phyloP scores from a whole-genome alignment of 2,113 vertebrate species.

The Oryzias woworae region DNA sequence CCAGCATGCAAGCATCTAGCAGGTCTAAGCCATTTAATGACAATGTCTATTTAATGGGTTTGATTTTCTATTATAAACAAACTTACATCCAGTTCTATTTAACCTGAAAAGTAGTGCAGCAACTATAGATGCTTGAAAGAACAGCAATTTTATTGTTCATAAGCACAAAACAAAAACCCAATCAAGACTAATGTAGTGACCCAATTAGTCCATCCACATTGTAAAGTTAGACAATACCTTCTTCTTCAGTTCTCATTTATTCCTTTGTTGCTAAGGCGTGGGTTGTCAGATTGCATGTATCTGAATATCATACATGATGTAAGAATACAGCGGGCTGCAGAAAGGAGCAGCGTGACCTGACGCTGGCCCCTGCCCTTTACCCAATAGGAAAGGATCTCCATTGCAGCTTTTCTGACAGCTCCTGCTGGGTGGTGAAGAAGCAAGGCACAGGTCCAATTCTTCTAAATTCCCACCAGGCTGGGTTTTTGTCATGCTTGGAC shows the following conservation, averaged over 20 bases:
- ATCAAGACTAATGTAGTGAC: conserved; percentile 10
- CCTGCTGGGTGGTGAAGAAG: conserved; percentile 56
- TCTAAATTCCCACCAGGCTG: conserved; percentile 45
- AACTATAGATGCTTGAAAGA: background rate
- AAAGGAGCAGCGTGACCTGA: conserved; percentile 51
- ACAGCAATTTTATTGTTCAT: conserved; percentile 8
- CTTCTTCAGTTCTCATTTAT: conserved; percentile 8
- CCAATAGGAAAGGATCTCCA: conserved; percentile 50
- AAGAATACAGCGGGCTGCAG: conserved; percentile 19
- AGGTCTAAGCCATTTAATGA: conserved; percentile 20
- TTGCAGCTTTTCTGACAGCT: conserved; percentile 60
- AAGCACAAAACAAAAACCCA: conserved; percentile 15
- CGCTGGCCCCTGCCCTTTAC: conserved; percentile 50
- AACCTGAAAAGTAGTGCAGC: conserved; percentile 12
- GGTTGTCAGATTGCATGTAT: conserved; percentile 51
- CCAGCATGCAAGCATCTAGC: conserved; percentile 29
- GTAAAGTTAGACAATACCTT: conserved; percentile 14
- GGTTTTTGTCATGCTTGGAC: conserved; percentile 23
- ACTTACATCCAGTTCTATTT: conserved; percentile 3
- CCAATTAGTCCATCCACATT: background rate
- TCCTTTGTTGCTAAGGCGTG: conserved; percentile 44
- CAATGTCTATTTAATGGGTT: conserved; percentile 3
- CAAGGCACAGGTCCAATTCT: conserved; percentile 32
- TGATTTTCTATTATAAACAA: conserved; percentile 23
- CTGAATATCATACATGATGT: conserved; percentile 17